Evolutionary conservation across 2,113 vertebrate genomes (phyloP).

Genomic region (Sinocyclocheilus anshuiensis): DNA sequence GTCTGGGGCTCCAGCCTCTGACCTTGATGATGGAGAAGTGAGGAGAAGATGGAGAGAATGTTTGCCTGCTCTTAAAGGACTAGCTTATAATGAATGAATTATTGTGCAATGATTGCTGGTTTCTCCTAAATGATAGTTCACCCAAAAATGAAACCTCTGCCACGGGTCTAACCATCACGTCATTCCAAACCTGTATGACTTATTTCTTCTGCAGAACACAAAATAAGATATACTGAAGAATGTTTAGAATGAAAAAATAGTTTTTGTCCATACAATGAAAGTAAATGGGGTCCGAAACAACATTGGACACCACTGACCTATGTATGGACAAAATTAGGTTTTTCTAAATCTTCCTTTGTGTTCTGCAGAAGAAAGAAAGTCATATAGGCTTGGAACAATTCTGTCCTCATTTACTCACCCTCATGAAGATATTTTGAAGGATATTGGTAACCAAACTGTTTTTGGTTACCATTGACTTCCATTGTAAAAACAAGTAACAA

Average conservation of each 20-base stretch:
- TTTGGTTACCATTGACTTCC: too few relatives aligned
- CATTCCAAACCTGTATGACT: background rate
- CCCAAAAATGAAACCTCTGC: background rate
- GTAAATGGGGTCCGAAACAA: background rate
- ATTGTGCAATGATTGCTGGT: too few relatives aligned
- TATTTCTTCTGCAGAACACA: background rate
- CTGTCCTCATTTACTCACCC: too few relatives aligned
- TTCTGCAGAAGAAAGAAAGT: too few relatives aligned
- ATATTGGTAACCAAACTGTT: too few relatives aligned
- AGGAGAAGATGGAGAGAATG: background rate
- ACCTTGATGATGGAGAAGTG: conserved; percentile 42
- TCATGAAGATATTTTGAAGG: too few relatives aligned
- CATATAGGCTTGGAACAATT: too few relatives aligned
- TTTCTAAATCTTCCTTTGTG: background rate
- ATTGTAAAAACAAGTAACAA: too few relatives aligned
- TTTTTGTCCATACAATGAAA: background rate
- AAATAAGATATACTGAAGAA: background rate
- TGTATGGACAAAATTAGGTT: background rate
- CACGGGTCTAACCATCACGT: background rate
- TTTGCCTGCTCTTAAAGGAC: background rate
- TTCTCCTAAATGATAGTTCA: background rate
- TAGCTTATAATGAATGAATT: background rate
- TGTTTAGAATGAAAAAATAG: background rate
- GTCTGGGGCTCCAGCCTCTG: conserved; percentile 42
- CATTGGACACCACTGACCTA: background rate